Base-by-base conservation (phyloP, 2,888 invertebrate species). In the Volucella inanis region DNA sequence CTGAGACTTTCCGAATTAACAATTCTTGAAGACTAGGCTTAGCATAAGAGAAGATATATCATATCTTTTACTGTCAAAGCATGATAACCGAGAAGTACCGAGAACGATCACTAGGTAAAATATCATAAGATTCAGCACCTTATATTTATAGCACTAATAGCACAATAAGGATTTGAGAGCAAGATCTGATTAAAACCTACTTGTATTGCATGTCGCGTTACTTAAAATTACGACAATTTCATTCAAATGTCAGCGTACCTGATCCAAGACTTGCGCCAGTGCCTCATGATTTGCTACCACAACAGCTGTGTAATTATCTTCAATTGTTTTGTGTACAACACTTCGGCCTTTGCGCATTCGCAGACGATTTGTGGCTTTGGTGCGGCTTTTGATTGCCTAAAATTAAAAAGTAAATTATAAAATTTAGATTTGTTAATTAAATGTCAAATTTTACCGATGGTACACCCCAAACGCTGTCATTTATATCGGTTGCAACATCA, bases 241-340 rank as follows among this genome's bases (percentile, higher is more conserved):
- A 22, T 22, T 22, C 18, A 22, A 18, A 18, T n/a, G n/a, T 49
- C 38, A 38, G 22, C 88, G 90, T 92, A 97, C 97, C 94, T 97
- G 97, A 92, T 97, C 97, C 87, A 97, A 93, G 89, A 97, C 95
- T 92, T 97, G 97, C 67, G 97, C 96, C 18, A 97, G 93, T 8
- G 97, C 97, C 92, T 97, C 97, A 90, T 97, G 97, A 93, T 97
- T 97, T 84, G 97, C 97, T 47, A 97, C 95, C 87, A 97, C 95
- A 45, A 97, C 97, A 52, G 97, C 97, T 15, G 97, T 97, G 90
- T 97, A 97, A 93, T 97, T 97, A 90, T 97, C 97, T 90, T 97
- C 97, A 87, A 97, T 93, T 90, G 95, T 97, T 90, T 95, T 96
- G 91, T 97, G 97, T 80, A 97, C 96, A 87, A 97, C 95, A 91